Conservation (phyloP, 2,888 invertebrate species). For the Conomelus anceps region DNA sequence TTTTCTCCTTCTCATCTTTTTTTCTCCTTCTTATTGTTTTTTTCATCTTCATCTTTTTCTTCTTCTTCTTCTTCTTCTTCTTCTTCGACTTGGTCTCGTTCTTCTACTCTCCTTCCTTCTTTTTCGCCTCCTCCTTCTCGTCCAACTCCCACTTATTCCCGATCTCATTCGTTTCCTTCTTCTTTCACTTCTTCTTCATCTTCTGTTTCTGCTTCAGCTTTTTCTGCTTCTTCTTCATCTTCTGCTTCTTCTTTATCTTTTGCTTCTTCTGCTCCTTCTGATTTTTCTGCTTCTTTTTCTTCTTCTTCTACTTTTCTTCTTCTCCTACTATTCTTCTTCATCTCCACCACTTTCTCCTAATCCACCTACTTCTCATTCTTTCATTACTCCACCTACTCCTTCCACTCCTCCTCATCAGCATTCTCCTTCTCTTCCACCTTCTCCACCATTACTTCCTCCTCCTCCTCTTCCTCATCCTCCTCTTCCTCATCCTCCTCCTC, state of each 20-base stretch:
- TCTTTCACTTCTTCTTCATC: neutral
- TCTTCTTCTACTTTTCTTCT: neutral
- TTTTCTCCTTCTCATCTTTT: neutral
- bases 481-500: too few species aligned
- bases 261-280: neutral
- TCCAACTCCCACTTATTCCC: neutral
- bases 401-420: neutral
- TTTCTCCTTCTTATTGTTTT: neutral
- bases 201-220: neutral
- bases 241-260: neutral
- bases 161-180: neutral
- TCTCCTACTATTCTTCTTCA: neutral
- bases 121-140: neutral
- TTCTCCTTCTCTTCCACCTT: neutral
- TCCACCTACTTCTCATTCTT: neutral
- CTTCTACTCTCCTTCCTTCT: neutral
- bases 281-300: neutral
- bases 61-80: neutral
- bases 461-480: neutral
- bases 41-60: neutral
- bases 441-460: neutral
- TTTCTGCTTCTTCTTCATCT: neutral
- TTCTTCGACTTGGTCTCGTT: neutral
- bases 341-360: neutral
- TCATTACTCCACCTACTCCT: neutral